phyloP scores from a whole-genome alignment of 2,797 vertebrate species.

The Spheniscus humboldti region DNA sequence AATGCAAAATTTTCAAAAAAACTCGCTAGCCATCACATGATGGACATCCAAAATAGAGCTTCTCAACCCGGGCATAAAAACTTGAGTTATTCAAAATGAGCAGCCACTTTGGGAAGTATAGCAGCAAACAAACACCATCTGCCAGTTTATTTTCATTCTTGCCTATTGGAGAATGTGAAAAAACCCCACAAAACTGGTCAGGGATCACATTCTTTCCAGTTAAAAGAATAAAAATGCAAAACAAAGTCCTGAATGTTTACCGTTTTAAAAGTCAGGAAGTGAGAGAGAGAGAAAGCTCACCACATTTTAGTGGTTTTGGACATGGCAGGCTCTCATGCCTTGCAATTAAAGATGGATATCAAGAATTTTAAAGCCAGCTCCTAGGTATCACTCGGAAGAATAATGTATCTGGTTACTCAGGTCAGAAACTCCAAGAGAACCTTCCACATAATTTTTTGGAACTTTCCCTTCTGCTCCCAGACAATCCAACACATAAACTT shows the following conservation, averaged over 20 bases:
- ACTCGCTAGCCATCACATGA: accelerated
- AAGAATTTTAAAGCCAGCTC: background rate
- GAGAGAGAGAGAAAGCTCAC: background rate
- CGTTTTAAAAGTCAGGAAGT: background rate
- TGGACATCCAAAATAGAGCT: background rate
- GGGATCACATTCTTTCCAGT: background rate
- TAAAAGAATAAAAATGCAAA: background rate
- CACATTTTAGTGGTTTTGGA: background rate
- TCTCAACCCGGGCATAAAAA: background rate
- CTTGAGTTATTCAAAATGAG: background rate
- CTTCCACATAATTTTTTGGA: background rate
- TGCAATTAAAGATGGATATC: background rate
- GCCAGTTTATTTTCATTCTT: background rate
- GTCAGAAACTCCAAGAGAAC: background rate
- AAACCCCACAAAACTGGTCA: background rate
- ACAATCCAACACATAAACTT: background rate
- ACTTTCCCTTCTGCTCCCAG: background rate
- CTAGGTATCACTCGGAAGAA: background rate
- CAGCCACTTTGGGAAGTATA: background rate
- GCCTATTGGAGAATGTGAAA: background rate
- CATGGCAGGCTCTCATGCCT: background rate
- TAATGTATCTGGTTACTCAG: background rate
- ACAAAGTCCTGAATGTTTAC: background rate
- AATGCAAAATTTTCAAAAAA: background rate
- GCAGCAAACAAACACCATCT: background rate